Conservation (phyloP, 1,140 invertebrate genomes). For the Heliconius nattereri region DNA sequence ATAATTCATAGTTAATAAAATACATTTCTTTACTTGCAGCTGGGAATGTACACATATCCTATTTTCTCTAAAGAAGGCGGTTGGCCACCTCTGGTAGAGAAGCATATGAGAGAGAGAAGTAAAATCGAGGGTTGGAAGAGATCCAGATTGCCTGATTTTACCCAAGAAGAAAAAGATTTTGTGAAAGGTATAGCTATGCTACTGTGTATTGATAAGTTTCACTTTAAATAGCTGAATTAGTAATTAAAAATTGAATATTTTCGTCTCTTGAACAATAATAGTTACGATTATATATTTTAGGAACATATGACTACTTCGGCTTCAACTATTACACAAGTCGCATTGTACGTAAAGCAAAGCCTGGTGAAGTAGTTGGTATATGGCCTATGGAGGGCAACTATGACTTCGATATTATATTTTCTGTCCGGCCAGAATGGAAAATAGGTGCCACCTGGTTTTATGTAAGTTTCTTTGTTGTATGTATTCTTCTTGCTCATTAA, state of each 20-base stretch:
- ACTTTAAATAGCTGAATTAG: background rate
- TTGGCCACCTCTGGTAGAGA: conserved; percentile 67
- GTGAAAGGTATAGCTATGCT: conserved; percentile 48
- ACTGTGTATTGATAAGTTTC: too few relatives aligned
- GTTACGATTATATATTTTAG: conserved; percentile 24
- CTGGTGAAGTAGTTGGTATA: conserved; percentile 29
- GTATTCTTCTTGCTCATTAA: too few relatives aligned
- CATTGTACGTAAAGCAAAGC: conserved; percentile 23
- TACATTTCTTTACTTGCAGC: conserved; percentile 44
- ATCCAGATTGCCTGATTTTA: conserved; percentile 70
- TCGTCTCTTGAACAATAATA: too few relatives aligned
- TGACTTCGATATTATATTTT: conserved; percentile 40
- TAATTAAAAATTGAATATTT: too few relatives aligned
- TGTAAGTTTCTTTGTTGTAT: too few relatives aligned
- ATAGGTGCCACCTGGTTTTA: conserved; percentile 36
- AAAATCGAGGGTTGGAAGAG: conserved; percentile 59
- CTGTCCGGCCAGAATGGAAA: conserved; percentile 40
- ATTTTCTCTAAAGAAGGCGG: conserved; percentile 42
- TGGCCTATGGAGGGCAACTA: conserved; percentile 38
- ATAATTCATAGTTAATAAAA: background rate
- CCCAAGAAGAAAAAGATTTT: conserved; percentile 44
- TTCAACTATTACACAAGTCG: conserved; percentile 53
- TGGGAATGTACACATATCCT: conserved; percentile 80
- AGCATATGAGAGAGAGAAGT: conserved; percentile 68
- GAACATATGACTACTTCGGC: conserved; percentile 54